Base-by-base conservation (phyloP, 2,113 vertebrate genomes). In the Larimichthys crocea region DNA sequence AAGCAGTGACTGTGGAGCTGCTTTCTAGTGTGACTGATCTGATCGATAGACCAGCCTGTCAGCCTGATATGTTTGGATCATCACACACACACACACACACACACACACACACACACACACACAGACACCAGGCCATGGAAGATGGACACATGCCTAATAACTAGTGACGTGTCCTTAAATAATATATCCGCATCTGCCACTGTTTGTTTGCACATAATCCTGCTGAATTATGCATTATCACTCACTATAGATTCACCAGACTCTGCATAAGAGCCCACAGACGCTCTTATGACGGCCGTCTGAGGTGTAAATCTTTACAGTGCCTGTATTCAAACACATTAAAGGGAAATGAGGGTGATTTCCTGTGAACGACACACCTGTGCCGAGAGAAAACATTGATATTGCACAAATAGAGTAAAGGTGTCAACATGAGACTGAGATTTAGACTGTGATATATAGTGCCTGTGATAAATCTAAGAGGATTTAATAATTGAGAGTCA, bases 101-200 rank as follows among this genome's bases (percentile, higher is more conserved):
- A 75, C 60, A 60, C 68, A 62, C 63, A 31, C 80, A 60, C 62
- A 31, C 64, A 31, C 80, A 60, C 62, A 35, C 35, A 40, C 35
- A 40, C 35, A 40, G 1, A 40, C 35, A 40, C 35, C 64, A 24
- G 24, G 24, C 74, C 55, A 62, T 53, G 66, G 76, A 83, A 86
- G 89, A 92, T 70, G 87, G 89, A 91, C 90, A 88, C 72, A 83
- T 85, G 89, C 79, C 64, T 93, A 91, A 94, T 88, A 87, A 81
- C 72, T 79, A 85, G 89, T 91, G 93, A 93, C 92, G 87, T 71
- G 56, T 88, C 82, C 84, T 93, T 94, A 93, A 94, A 94, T 93
- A 94, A 93, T 93, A 89, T 62, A 93, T 92, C 85, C 31, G 60
- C 91, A 88, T 92, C 92, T 94, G 92, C 91, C 92, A 88, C 88